Evolutionary conservation across 2,113 vertebrate species (phyloP), one percentile per base, ranked within the genome.

Genomic region (Grantiella picta): DNA sequence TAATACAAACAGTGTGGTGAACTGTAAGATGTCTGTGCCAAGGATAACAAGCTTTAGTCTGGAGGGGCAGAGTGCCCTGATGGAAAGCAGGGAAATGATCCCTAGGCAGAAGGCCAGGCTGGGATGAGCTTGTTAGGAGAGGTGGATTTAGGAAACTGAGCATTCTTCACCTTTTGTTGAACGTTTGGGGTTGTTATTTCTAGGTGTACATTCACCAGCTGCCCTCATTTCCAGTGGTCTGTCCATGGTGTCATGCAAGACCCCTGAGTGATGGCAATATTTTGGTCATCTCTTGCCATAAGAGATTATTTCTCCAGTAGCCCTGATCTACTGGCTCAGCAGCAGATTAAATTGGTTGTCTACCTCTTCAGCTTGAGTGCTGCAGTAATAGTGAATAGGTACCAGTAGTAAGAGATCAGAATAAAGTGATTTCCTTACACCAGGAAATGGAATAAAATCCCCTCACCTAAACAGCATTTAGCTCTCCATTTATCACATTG

Each of bases 391-490:
- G 7, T 52, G 33, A 89, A 77, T 28, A 92, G 54, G 35, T 35
- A 88, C 40, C 13, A 69, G 36, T 8, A 72, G 12, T 25, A 89
- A 66, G 47, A 66, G 72, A 66, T 82, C 71, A 90, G 50, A 90
- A 81, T 81, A 70, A 86, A 90, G 45, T 54, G 42, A 83, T 56
- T 90, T 94, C 38, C 69, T 94, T 40, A 83, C 20, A 64, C 27
- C 52, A 92, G 76, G 86, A 92, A 73, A 71, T n/a, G 47, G 56
- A 87, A 81, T 71, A 63, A 94, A 91, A 94, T 66, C 27, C 52
- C 64, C 44, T 89, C 64, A 90, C 38, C 68, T 83, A 83, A 64
- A 86, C 59, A 82, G 38, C 24, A 57, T 93, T 94, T 90, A 90
- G 21, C 40, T 89, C 82, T 80, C 40, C 63, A 61, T 72, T 82